These are phyloP conservation scores for Brachionus manjavacas DNA, from an alignment of 1,140 invertebrate genomes.

Conservation along the genomic window DNA sequence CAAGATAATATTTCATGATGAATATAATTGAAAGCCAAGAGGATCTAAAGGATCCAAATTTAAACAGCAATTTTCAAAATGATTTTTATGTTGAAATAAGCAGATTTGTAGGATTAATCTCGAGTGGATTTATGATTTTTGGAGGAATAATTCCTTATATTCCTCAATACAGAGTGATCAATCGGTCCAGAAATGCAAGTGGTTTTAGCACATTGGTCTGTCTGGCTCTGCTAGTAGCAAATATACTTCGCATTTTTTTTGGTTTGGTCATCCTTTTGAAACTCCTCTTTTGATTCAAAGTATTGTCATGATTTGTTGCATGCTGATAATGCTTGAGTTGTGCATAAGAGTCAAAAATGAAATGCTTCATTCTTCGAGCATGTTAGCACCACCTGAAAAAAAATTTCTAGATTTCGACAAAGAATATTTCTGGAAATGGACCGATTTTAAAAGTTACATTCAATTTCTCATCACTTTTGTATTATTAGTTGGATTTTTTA, in stretches of 20 bases:
- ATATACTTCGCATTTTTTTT: conserved; percentile 95
- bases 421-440: conserved; percentile 44
- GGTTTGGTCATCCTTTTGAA: conserved; percentile 97
- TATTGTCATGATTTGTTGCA: conserved; percentile 91
- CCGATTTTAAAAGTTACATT: conserved; percentile 43
- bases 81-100: conserved; percentile 43
- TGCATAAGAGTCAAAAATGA: conserved; percentile 71
- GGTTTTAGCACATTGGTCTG: conserved; percentile 96
- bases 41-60: not conserved
- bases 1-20: too few species aligned
- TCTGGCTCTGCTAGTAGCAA: conserved; percentile 84
- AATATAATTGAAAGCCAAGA: not conserved
- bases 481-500: conserved; percentile 64
- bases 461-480: conserved; percentile 38
- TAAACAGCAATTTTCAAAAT: not conserved
- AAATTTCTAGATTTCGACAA: conserved; percentile 41
- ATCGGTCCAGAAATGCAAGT: conserved; percentile 75
- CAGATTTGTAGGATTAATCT: conserved; percentile 42
- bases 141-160: conserved; percentile 82
- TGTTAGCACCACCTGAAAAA: conserved; percentile 4
- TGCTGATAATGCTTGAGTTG: conserved; percentile 89
- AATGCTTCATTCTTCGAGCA: not conserved
- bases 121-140: conserved; percentile 70
- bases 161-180: conserved; percentile 88
- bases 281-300: conserved; percentile 88